Base-by-base conservation (phyloP, 2,113 vertebrate genomes). In the Furnarius figulus region DNA sequence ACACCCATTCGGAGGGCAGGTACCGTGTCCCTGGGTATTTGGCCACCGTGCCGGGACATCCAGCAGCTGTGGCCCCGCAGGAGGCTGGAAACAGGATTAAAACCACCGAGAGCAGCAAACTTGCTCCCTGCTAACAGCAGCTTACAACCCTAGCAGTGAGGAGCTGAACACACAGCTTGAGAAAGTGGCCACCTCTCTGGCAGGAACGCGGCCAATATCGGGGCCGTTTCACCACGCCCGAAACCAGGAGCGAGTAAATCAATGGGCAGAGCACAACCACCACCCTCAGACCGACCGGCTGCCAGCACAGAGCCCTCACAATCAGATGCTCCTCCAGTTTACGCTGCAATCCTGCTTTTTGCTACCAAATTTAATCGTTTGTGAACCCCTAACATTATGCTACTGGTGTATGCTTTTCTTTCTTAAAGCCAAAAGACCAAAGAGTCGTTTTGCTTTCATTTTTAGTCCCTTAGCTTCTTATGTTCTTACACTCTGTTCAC, bases 291-390 rank as follows among this genome's bases (percentile, higher is more conserved):
- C 33, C 63, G 13, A 40, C 42, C 37, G 4, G 42, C 0, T 3
- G 59, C 15, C 33, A 79, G 35, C 28, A 59, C 5, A 52, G 10
- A 37, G 28, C 37, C 31, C 2, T 6, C 3, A 0, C 56, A 31
- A 12, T 9, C 44, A 30, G 23, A 22, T 0, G 1, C 37, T 1
- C 11, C 4, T 22, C 40, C 72, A 21, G 8, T 15, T 10, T 17
- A 7, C 14, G 44, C 78, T 70, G 66, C 25, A 46, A 2, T 16
- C 13, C 0, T 5, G 9, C 0, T 5, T 14, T 63, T 12, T 22
- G 7, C 35, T 58, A 52, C 13, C 47, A 37, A 44, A 70, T 70
- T 22, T 13, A 9, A 55, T 15, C 3, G 0, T 2, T 19, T 1
- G 0, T 27, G 62, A 49, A 84, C 12, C 22, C 28, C 17, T 37